Evolutionary conservation across 2,888 invertebrate genomes (phyloP).

Genomic region (Branchipolynoe longqiensis): DNA sequence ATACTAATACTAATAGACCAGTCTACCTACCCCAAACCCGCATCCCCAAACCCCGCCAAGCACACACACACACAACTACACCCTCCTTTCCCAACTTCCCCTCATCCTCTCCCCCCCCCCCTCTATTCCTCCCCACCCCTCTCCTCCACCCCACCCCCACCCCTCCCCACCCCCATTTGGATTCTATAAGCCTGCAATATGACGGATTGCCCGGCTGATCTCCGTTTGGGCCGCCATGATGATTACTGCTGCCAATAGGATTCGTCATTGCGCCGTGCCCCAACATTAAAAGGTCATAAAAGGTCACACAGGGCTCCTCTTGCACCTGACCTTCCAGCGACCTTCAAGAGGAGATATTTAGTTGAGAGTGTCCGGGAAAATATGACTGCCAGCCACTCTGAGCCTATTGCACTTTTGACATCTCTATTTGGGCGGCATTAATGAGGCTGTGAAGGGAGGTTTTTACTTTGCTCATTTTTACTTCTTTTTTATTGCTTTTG

Average conservation of each 20-base stretch:
- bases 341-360: constrained; percentile 18
- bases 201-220: background rate
- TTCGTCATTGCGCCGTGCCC: background rate
- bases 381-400: background rate
- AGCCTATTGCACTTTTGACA: background rate
- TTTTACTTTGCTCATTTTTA: no score
- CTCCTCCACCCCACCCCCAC: background rate
- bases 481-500: no score
- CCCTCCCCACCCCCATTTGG: background rate
- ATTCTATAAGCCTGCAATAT: background rate
- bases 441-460: background rate
- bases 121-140: background rate
- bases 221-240: background rate
- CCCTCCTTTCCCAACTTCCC: background rate
- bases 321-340: background rate
- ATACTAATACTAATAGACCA: no score
- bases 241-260: background rate
- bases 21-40: no score
- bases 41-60: no score
- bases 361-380: constrained; percentile 26
- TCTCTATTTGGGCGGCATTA: background rate
- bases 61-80: no score
- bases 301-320: background rate
- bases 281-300: background rate
- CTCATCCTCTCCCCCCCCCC: background rate